Evolutionary conservation across 2,797 vertebrate genomes (phyloP).

Genomic region (Gadopsis bispinosus): DNA sequence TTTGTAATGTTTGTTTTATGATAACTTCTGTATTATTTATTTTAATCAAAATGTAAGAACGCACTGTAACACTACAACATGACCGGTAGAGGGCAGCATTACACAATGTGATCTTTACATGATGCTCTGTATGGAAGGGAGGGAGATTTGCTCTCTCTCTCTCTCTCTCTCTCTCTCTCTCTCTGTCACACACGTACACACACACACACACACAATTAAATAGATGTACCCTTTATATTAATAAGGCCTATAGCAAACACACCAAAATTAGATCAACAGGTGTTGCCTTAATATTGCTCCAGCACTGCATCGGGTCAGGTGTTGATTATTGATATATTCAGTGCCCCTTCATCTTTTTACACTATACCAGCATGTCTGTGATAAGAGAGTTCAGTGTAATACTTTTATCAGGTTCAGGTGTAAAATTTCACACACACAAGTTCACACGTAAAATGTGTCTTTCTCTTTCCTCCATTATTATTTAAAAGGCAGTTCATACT

Average conservation of each 20-base stretch:
- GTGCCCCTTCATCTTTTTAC: not conserved
- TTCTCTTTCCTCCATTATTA: not conserved
- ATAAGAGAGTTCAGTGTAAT: not conserved
- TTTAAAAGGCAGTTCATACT: not conserved
- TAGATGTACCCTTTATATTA: conserved; percentile 9
- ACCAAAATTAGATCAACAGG: conserved; percentile 3
- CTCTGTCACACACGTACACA: not conserved
- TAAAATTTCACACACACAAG: too few species aligned
- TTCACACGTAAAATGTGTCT: not conserved
- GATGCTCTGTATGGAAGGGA: not conserved
- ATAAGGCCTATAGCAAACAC: conserved; percentile 20
- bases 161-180: not conserved
- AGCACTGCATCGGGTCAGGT: not conserved
- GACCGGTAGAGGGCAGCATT: conserved; percentile 39
- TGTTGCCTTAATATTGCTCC: not conserved
- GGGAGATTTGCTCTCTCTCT: not conserved
- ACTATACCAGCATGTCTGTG: not conserved
- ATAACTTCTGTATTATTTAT: not conserved
- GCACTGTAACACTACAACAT: not conserved
- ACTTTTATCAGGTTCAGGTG: too few species aligned
- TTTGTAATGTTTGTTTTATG: not conserved
- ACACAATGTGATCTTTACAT: not conserved
- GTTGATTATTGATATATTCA: not conserved
- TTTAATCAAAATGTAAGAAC: too few species aligned
- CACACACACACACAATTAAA: conserved; percentile 4